Conservation (phyloP, 2,888 invertebrate genomes). For the Epinotia bilunana region DNA sequence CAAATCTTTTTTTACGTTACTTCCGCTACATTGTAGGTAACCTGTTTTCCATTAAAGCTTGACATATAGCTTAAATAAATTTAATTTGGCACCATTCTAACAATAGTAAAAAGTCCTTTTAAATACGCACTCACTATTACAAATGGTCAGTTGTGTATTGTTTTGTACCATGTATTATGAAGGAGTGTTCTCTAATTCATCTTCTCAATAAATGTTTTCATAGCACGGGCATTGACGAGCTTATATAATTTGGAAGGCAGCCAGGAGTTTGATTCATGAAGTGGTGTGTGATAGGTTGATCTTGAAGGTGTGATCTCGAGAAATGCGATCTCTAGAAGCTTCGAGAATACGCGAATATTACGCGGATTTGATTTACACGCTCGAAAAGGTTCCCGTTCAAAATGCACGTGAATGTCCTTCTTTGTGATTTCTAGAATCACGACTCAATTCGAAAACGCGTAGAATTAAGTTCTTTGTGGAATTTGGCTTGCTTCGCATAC, state of each 20-base stretch:
- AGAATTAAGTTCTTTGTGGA: no score
- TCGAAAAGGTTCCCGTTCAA: no score
- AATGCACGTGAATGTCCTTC: no score
- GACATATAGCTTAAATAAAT: no score
- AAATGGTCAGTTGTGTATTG: neutral
- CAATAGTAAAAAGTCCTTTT: neutral
- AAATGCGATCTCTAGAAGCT: neutral
- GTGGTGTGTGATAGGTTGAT: constrained; percentile 27
- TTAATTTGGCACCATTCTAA: no score
- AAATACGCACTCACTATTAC: neutral
- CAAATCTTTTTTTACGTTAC: no score
- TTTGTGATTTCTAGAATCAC: no score
- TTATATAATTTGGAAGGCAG: constrained; percentile 28
- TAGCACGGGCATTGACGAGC: constrained; percentile 28
- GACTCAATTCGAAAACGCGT: no score
- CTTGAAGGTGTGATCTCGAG: constrained; percentile 20
- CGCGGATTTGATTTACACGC: neutral
- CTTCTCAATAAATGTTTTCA: constrained; percentile 33
- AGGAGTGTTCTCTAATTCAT: constrained; percentile 36
- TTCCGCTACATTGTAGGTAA: no score
- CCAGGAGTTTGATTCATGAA: constrained; percentile 34
- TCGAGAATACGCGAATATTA: neutral
- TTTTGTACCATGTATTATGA: constrained; percentile 23
- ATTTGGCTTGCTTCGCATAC: no score
- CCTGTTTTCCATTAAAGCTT: no score